Conservation (phyloP, 2,797 vertebrate species). For the Scyliorhinus canicula region DNA sequence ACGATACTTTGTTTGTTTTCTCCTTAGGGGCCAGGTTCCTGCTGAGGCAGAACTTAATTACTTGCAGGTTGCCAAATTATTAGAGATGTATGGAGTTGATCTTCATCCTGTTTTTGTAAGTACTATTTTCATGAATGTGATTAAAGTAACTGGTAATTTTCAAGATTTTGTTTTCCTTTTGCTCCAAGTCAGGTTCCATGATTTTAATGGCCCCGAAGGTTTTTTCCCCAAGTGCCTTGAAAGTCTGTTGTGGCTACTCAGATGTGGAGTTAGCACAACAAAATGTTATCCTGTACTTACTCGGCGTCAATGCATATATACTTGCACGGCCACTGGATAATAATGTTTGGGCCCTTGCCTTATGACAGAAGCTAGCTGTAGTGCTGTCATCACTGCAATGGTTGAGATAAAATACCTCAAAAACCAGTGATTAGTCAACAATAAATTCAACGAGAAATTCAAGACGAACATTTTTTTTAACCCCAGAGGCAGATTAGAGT, state of each 20-base stretch:
- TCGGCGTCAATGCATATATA: background rate
- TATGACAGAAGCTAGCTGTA: background rate
- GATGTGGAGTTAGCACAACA: background rate
- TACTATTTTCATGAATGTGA: slow-evolving; percentile 40
- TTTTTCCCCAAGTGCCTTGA: background rate
- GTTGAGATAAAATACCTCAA: background rate
- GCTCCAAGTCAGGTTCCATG: background rate
- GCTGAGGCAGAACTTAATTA: slow-evolving; percentile 73
- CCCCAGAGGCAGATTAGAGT: background rate
- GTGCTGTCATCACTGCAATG: too few species aligned
- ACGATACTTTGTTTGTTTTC: background rate
- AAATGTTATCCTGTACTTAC: background rate
- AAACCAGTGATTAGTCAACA: background rate
- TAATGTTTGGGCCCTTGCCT: background rate
- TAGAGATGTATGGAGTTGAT: slow-evolving; percentile 87
- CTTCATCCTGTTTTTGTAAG: slow-evolving; percentile 82
- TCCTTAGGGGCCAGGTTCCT: slow-evolving; percentile 67
- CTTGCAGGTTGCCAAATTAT: slow-evolving; percentile 71
- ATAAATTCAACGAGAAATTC: background rate
- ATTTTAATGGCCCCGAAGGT: background rate
- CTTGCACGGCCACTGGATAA: background rate
- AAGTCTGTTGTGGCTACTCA: background rate
- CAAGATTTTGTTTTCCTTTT: background rate
- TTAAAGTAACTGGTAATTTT: background rate
- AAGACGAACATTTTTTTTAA: background rate